phyloP scores from a whole-genome alignment of 2,888 invertebrate species.

The Mactromeris polynyma region DNA sequence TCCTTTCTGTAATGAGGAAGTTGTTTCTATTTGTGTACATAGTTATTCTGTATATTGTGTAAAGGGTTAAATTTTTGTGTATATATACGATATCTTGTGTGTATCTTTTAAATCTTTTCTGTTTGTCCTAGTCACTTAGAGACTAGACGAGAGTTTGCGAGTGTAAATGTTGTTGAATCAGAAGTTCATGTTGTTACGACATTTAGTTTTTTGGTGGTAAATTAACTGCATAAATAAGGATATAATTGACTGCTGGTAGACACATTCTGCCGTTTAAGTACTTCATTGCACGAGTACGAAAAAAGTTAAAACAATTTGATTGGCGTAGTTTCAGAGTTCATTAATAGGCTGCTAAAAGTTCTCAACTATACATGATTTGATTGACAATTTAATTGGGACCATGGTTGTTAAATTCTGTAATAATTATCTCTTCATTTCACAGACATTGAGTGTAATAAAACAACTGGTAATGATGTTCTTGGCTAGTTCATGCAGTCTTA shows the following conservation, averaged over 20 bases:
- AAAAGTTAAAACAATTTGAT: no score
- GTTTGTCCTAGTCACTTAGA: not conserved
- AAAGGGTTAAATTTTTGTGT: slow-evolving; percentile 20
- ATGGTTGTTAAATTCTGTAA: no score
- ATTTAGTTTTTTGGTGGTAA: not conserved
- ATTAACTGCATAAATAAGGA: not conserved
- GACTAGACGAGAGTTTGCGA: not conserved
- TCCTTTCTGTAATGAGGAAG: not conserved
- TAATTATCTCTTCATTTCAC: no score
- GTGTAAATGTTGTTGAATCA: not conserved
- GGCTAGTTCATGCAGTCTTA: no score
- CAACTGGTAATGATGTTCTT: no score
- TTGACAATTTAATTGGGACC: no score
- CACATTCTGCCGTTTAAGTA: not conserved
- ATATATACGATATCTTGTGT: not conserved
- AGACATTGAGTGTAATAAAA: no score
- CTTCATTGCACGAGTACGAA: not conserved
- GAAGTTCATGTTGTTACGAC: not conserved
- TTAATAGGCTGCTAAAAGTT: no score
- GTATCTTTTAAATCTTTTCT: not conserved
- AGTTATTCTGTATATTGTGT: slow-evolving; percentile 33
- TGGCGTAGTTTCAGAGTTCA: no score
- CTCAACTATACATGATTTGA: no score
- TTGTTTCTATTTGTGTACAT: slow-evolving; percentile 23
- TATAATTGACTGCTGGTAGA: not conserved